These are phyloP conservation scores for Uloborus diversus DNA, from an alignment of 1,140 invertebrate species.

Conservation along the genomic window DNA sequence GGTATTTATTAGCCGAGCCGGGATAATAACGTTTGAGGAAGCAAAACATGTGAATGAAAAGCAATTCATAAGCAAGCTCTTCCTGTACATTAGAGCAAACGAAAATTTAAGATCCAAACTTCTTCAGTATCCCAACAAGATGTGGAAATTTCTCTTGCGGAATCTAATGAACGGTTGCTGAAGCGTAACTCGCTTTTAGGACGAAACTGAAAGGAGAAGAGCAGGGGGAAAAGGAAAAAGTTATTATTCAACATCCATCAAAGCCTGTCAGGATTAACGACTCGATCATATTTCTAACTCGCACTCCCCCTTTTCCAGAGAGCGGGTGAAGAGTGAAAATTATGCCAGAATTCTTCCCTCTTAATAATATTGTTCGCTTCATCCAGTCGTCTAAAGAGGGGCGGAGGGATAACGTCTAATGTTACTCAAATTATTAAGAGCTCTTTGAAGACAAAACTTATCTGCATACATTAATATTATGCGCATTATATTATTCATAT, in stretches of 20 bases:
- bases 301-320: neutral
- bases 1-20: too few relatives aligned
- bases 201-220: slow-evolving; percentile 17
- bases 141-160: slow-evolving; percentile 16
- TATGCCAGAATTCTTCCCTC: slow-evolving; percentile 4
- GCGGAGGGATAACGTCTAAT: too few relatives aligned
- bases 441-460: too few relatives aligned
- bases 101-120: slow-evolving; percentile 25
- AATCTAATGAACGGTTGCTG: slow-evolving; percentile 16
- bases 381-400: too few relatives aligned
- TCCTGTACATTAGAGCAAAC: neutral
- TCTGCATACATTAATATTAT: too few relatives aligned
- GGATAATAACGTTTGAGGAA: too few relatives aligned
- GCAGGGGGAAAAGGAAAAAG: slow-evolving; percentile 12
- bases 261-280: slow-evolving; percentile 42
- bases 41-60: neutral
- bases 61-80: neutral
- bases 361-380: slow-evolving; percentile 26
- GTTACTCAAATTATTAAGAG: too few relatives aligned
- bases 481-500: too few relatives aligned
- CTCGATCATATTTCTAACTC: slow-evolving; percentile 35
- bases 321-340: slow-evolving; percentile 10
- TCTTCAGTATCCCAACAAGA: neutral
- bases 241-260: slow-evolving; percentile 41
- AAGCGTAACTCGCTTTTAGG: slow-evolving; percentile 8